phyloP scores from a whole-genome alignment of 2,113 vertebrate genomes.

The Columba janthina region DNA sequence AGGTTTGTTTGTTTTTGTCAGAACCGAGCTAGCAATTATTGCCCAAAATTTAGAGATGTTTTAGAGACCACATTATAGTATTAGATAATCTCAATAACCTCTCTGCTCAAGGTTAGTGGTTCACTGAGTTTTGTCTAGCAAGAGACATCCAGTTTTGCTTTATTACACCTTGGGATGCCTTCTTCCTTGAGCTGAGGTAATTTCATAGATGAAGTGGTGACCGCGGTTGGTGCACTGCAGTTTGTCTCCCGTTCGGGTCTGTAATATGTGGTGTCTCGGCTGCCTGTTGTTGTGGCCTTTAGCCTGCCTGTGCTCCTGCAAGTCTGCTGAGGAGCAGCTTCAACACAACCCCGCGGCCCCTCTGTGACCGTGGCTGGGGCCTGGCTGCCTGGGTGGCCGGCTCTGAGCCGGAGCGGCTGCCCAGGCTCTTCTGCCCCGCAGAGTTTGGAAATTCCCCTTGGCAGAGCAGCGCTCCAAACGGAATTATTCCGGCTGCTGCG shows the following conservation, averaged over 20 bases:
- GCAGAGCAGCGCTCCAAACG: neutral
- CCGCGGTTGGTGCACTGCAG: neutral
- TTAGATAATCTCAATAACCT: slow-evolving; percentile 33
- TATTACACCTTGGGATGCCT: slow-evolving; percentile 7
- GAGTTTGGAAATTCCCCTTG: slow-evolving; percentile 12
- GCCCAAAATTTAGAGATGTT: slow-evolving; percentile 11
- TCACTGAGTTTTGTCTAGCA: slow-evolving; percentile 44
- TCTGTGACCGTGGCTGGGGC: neutral
- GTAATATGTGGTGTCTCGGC: neutral
- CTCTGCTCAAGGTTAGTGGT: slow-evolving; percentile 16
- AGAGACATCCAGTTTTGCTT: neutral
- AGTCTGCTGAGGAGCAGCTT: neutral
- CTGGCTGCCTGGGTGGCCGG: neutral
- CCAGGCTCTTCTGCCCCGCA: neutral
- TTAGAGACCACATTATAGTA: neutral
- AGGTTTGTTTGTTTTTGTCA: neutral
- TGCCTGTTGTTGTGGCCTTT: slow-evolving; percentile 38
- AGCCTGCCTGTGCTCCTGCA: neutral
- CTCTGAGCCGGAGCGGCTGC: neutral
- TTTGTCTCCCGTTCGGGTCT: slow-evolving; percentile 21
- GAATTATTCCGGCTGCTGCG: slow-evolving; percentile 47
- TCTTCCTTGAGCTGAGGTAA: slow-evolving; percentile 43
- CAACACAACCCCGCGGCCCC: neutral
- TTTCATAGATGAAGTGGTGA: slow-evolving; percentile 39
- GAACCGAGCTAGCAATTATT: neutral